These are phyloP conservation scores for Brachypalpus laphriformis DNA, from an alignment of 2,888 invertebrate species.

Conservation along the genomic window DNA sequence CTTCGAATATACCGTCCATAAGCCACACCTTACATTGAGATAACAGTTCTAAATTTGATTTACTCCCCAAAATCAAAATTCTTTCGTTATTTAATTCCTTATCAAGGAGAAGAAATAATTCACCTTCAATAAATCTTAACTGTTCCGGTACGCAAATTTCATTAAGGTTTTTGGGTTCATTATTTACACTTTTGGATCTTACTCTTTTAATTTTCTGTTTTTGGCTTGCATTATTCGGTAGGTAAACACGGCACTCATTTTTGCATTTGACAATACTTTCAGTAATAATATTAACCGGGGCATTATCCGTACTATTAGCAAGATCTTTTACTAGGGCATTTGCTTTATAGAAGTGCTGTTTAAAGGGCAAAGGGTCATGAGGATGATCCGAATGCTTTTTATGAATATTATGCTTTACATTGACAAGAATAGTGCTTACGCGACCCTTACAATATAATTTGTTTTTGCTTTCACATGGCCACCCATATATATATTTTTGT, in stretches of 20 bases:
- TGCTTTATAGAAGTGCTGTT: conserved; percentile 2
- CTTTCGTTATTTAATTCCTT: neutral
- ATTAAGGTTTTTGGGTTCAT: neutral
- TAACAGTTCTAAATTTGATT: conserved; percentile 22
- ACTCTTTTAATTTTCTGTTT: conserved; percentile 37
- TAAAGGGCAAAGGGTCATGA: conserved; percentile 1
- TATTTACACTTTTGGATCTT: neutral
- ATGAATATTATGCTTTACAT: neutral
- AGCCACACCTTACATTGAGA: conserved; percentile 22
- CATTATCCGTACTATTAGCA: conserved; percentile 4
- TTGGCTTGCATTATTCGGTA: neutral
- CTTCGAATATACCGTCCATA: conserved; percentile 29
- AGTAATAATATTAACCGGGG: conserved; percentile 6
- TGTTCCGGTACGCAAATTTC: conserved; percentile 17
- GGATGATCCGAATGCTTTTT: conserved; percentile 7
- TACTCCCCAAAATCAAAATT: conserved; percentile 2
- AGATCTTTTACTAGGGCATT: conserved; percentile 12
- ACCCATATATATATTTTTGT: too few relatives aligned
- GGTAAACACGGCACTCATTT: conserved; percentile 8
- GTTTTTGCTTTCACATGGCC: neutral
- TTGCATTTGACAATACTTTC: conserved; percentile 19
- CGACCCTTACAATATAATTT: conserved; percentile 19
- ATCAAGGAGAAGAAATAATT: neutral
- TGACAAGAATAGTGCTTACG: conserved; percentile 2
- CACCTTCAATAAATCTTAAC: conserved; percentile 6